Conservation (phyloP, 2,113 vertebrate species). For the Stigmatopora argus region DNA sequence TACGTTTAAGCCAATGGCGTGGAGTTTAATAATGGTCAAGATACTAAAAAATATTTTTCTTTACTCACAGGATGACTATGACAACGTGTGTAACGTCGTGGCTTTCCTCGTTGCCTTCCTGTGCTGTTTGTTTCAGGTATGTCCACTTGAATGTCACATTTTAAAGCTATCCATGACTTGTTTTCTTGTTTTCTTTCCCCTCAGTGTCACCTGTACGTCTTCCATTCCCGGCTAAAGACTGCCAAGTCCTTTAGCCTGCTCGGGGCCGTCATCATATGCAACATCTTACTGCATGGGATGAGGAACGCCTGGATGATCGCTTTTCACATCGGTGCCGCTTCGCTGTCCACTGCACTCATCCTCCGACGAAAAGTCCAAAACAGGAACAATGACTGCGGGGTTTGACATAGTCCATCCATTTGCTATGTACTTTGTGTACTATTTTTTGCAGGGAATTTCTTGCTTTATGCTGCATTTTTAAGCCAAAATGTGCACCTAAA, state of each 20-base stretch:
- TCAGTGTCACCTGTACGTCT: slow-evolving; percentile 91
- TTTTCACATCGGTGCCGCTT: slow-evolving; percentile 85
- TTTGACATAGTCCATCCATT: not conserved
- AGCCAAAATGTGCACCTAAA: not conserved
- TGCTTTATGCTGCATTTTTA: not conserved
- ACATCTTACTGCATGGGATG: slow-evolving; percentile 78
- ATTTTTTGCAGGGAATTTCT: not conserved
- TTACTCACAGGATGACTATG: slow-evolving; percentile 77
- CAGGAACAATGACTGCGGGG: slow-evolving; percentile 75
- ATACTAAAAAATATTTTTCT: not conserved
- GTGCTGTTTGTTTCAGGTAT: slow-evolving; percentile 85
- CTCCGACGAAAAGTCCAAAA: slow-evolving; percentile 78
- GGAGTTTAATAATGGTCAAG: not conserved
- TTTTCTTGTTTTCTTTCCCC: not conserved
- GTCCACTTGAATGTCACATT: slow-evolving; percentile 3
- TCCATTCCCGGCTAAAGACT: slow-evolving; percentile 79
- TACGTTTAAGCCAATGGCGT: slow-evolving; percentile 41
- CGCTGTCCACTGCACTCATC: slow-evolving; percentile 79
- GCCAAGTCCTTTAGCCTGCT: slow-evolving; percentile 74
- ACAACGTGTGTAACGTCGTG: slow-evolving; percentile 81
- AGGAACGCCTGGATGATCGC: slow-evolving; percentile 86
- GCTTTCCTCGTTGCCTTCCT: slow-evolving; percentile 86
- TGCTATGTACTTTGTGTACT: slow-evolving; percentile 30
- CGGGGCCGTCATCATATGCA: slow-evolving; percentile 76
- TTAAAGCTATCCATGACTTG: not conserved